A percentile compares a stretch with the other conserved stretches of the same genome.
phyloP scores from a whole-genome alignment of 2,113 vertebrate species.

The Corythaeola cristata region DNA sequence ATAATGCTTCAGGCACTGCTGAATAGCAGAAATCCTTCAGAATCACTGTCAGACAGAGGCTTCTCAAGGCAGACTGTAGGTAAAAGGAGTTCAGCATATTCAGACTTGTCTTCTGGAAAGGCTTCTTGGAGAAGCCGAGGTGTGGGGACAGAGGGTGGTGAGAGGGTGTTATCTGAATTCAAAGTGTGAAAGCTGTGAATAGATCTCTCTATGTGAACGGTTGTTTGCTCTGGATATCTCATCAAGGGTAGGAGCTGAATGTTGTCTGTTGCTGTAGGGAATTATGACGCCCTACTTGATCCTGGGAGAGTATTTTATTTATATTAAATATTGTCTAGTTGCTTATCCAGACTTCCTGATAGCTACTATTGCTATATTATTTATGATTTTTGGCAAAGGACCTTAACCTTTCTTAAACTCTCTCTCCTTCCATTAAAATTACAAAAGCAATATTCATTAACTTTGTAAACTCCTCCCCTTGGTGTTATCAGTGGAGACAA shows the following conservation, averaged over 20 bases:
- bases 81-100: neutral
- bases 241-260: neutral
- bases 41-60: neutral
- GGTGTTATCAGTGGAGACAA: neutral
- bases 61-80: neutral
- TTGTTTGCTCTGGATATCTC: neutral
- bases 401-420: neutral
- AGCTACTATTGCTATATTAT: neutral
- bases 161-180: neutral
- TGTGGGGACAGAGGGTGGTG: neutral
- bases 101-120: neutral
- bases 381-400: neutral
- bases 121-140: neutral
- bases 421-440: neutral
- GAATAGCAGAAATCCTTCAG: conserved; percentile 25
- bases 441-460: neutral
- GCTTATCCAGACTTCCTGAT: neutral
- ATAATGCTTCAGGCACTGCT: conserved; percentile 3
- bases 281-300: neutral
- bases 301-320: neutral
- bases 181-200: neutral
- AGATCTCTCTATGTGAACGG: neutral
- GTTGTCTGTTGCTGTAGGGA: neutral
- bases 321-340: neutral
- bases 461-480: neutral